Percentiles rank a stretch among this genome's conserved stretches.
These are phyloP conservation scores for Priocnemis perturbator DNA, from an alignment of 2,888 invertebrate genomes.

Conservation along the genomic window DNA sequence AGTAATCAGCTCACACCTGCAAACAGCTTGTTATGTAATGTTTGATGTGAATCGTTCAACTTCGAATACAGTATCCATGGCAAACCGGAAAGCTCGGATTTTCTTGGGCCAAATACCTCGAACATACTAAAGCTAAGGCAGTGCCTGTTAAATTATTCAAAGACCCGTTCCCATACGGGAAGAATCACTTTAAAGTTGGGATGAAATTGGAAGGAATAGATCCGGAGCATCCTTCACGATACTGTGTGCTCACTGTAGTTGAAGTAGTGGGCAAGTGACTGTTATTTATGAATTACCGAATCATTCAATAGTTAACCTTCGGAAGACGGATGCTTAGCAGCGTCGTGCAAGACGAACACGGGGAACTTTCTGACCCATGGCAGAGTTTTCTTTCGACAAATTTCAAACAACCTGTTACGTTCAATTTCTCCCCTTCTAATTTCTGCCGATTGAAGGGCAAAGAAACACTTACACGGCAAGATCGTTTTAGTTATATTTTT, in stretches of 20 bases:
- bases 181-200: conserved; percentile 87
- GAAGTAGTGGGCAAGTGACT: conserved; percentile 79
- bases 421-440: no score
- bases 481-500: no score
- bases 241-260: conserved; percentile 91
- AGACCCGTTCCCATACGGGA: conserved; percentile 85
- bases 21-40: conserved; percentile 22
- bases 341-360: no score
- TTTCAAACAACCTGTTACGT: no score
- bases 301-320: not conserved
- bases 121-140: conserved; percentile 83
- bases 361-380: no score
- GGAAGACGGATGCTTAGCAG: no score
- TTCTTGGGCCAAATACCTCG: conserved; percentile 87
- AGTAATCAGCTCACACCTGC: conserved; percentile 5
- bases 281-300: not conserved
- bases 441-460: no score
- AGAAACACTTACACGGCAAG: no score
- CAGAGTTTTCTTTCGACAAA: no score
- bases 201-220: conserved; percentile 97
- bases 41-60: conserved; percentile 15
- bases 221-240: conserved; percentile 91
- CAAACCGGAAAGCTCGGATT: conserved; percentile 84
- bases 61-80: conserved; percentile 79
- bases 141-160: conserved; percentile 88